Base-by-base conservation (phyloP, 2,888 invertebrate species). In the Epirrita christyi region DNA sequence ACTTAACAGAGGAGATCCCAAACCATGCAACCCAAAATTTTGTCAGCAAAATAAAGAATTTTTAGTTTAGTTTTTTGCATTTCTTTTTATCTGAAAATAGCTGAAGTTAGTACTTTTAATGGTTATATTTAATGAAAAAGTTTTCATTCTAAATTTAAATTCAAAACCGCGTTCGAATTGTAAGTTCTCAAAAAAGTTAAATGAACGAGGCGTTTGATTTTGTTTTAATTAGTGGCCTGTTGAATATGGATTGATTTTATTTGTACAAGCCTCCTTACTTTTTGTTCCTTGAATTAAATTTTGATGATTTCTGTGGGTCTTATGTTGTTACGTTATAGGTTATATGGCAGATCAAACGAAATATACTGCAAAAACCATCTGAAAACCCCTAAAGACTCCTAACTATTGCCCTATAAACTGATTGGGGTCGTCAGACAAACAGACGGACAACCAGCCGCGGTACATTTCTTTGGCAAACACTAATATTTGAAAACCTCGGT, bases 381-480 rank as follows among this genome's bases (percentile, higher is more conserved):
- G 38, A 38, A 32, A 55, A 9, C 32, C 7, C 32, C 13, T 11
- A 51, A 38, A 34, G 40, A 27, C 11, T n/a, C 36, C 36, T 55
- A 52, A 43, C 52, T 45, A 41, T 46, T 38, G 41, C 37, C 41
- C 28, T 44, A n/a, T n/a, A 60, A 60, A 49, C 48, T 78, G 83
- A 80, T 81, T 77, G 78, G 80, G 75, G 79, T 77, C 65, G 73
- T 59, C 59, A 40, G 61, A 63, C 72, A 75, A 51, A 71, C 73
- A 70, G 58, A 70, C 76, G 67, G 64, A 72, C 72, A 70, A 34
- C 56, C 70, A 61, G 59, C 61, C 71, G 62, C 52, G 51, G 70
- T 66, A 73, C 73, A 84, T 84, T 88, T 90, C 90, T 90, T 89
- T 89, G 87, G 75, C 90, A 89, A 90, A 89, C 85, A 89, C 86